A percentile compares a stretch with the other conserved stretches of the same genome.
Evolutionary conservation across 2,797 vertebrate species (phyloP).

Genomic region (Liasis olivaceus): DNA sequence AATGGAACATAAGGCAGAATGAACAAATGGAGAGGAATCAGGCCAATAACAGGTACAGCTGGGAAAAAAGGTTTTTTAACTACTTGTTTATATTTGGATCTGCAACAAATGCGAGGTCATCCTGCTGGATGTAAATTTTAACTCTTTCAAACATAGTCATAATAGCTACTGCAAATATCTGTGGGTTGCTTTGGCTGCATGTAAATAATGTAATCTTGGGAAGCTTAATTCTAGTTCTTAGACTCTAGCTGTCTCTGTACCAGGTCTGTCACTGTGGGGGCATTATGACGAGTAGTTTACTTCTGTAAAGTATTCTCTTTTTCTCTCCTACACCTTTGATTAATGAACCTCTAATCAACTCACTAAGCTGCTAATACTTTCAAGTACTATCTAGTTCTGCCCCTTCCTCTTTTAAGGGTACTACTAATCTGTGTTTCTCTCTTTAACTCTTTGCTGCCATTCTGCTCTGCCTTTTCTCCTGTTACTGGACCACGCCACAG

Average conservation of each 20-base stretch:
- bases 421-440: slow-evolving; percentile 74
- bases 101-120: not conserved
- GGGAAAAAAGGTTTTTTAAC: not conserved
- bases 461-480: slow-evolving; percentile 67
- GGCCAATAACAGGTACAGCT: slow-evolving; percentile 88
- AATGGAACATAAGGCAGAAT: slow-evolving; percentile 94
- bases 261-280: not conserved
- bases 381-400: slow-evolving; percentile 13
- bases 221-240: not conserved
- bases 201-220: not conserved
- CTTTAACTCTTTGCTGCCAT: slow-evolving; percentile 73
- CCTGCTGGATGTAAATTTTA: not conserved
- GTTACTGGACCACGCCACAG: slow-evolving; percentile 72
- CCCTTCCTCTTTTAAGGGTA: slow-evolving; percentile 24
- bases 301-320: not conserved
- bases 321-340: not conserved
- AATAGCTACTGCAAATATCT: not conserved
- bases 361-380: not conserved
- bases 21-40: slow-evolving; percentile 98
- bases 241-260: not conserved
- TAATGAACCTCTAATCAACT: not conserved
- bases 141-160: not conserved
- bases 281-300: not conserved
- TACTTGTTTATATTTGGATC: not conserved
- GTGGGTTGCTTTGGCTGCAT: not conserved